phyloP scores from a whole-genome alignment of 2,888 invertebrate species.

The Ectropis crepuscularia region DNA sequence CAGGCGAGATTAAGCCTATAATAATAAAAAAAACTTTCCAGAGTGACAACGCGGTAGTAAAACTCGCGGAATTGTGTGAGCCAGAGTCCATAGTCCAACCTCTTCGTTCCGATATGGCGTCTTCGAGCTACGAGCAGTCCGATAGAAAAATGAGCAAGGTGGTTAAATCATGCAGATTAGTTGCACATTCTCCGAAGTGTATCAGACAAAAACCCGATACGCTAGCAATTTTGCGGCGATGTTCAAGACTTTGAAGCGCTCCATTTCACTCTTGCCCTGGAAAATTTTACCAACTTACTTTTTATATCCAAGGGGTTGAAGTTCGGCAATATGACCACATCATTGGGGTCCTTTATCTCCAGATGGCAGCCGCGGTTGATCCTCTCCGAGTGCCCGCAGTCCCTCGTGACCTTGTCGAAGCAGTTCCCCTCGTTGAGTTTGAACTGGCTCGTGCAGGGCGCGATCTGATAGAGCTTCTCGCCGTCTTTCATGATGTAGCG shows the following conservation, averaged over 20 bases:
- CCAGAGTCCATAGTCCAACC: no score
- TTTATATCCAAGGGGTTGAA: conserved; percentile 53
- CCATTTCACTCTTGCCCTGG: no score
- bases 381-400: conserved; percentile 61
- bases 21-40: no score
- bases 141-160: no score
- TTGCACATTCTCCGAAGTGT: no score
- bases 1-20: no score
- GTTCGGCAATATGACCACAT: conserved; percentile 52
- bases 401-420: conserved; percentile 52
- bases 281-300: conserved; percentile 39
- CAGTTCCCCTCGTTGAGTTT: conserved; percentile 51
- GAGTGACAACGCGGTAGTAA: no score
- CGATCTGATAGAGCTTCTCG: conserved; percentile 62
- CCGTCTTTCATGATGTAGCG: conserved; percentile 55
- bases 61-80: no score
- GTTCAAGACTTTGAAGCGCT: background rate
- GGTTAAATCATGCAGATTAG: no score
- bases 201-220: background rate
- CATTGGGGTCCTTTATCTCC: conserved; percentile 49
- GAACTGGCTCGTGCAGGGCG: conserved; percentile 63
- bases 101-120: no score
- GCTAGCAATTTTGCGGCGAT: background rate
- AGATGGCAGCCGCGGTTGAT: conserved; percentile 50
- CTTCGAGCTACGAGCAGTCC: no score